Conservation (phyloP, 2,797 vertebrate genomes). For the Eleutherodactylus coqui region DNA sequence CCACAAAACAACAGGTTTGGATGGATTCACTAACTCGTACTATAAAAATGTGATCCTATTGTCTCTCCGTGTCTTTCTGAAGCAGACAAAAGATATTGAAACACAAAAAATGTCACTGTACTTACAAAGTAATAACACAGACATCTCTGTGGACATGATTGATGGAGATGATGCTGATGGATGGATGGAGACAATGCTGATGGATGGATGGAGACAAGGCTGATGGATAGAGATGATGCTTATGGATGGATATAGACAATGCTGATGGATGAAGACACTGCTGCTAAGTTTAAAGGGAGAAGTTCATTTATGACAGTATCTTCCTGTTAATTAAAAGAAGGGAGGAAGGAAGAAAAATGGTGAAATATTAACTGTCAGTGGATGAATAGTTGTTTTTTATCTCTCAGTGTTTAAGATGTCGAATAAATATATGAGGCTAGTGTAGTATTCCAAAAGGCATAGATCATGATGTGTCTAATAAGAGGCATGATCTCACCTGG, state of each 20-base stretch:
- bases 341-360: neutral
- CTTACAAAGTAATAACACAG: neutral
- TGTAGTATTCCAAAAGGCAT: too few species aligned
- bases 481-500: too few species aligned
- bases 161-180: neutral
- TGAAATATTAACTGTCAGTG: neutral
- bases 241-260: neutral
- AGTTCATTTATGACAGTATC: neutral
- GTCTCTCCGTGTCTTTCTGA: too few species aligned
- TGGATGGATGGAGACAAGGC: neutral
- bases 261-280: neutral
- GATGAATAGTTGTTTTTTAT: neutral
- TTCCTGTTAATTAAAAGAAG: too few species aligned
- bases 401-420: neutral
- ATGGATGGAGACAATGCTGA: neutral
- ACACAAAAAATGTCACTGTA: neutral
- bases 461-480: too few species aligned
- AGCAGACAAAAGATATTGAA: too few species aligned
- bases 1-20: too few species aligned
- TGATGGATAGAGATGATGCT: too few species aligned
- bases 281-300: neutral
- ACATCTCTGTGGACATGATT: neutral
- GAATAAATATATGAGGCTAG: too few species aligned
- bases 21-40: too few species aligned
- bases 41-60: too few species aligned